These are phyloP conservation scores for Aramus guarauna DNA, from an alignment of 2,113 vertebrate species.

Conservation along the genomic window DNA sequence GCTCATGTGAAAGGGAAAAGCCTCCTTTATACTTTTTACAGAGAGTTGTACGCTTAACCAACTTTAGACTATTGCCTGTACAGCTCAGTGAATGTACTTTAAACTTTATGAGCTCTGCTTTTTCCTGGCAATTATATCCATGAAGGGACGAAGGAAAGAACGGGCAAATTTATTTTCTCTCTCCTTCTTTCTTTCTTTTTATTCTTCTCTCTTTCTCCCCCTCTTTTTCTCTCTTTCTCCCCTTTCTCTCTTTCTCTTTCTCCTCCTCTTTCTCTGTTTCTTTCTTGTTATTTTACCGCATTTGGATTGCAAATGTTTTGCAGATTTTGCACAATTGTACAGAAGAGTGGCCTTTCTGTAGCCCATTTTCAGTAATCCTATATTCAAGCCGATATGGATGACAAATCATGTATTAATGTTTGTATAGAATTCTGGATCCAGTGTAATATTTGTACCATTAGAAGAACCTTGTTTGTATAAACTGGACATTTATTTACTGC, in stretches of 20 bases:
- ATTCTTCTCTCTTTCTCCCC: not conserved
- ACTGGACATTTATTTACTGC: slow-evolving; percentile 79
- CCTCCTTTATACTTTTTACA: slow-evolving; percentile 55
- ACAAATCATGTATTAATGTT: slow-evolving; percentile 73
- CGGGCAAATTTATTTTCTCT: slow-evolving; percentile 32
- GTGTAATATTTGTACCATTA: slow-evolving; percentile 81
- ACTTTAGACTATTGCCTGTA: slow-evolving; percentile 72
- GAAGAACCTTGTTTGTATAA: slow-evolving; percentile 77
- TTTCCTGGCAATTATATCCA: slow-evolving; percentile 61
- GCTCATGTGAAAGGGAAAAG: slow-evolving; percentile 19
- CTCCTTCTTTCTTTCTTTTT: slow-evolving; percentile 52
- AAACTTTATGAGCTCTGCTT: slow-evolving; percentile 69
- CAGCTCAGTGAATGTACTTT: slow-evolving; percentile 80
- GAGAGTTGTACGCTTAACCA: slow-evolving; percentile 63
- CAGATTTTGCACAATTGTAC: slow-evolving; percentile 82
- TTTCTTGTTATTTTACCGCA: not conserved
- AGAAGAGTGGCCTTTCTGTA: slow-evolving; percentile 83
- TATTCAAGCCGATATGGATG: slow-evolving; percentile 68
- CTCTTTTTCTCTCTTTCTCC: not conserved
- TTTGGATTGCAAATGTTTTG: slow-evolving; percentile 74
- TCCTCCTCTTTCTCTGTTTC: not conserved
- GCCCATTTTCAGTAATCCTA: slow-evolving; percentile 72
- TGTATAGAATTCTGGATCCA: slow-evolving; percentile 73
- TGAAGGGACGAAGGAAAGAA: slow-evolving; percentile 65
- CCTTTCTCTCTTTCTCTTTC: not conserved